phyloP scores from a whole-genome alignment of 1,140 invertebrate genomes.

The Ips nitidus region DNA sequence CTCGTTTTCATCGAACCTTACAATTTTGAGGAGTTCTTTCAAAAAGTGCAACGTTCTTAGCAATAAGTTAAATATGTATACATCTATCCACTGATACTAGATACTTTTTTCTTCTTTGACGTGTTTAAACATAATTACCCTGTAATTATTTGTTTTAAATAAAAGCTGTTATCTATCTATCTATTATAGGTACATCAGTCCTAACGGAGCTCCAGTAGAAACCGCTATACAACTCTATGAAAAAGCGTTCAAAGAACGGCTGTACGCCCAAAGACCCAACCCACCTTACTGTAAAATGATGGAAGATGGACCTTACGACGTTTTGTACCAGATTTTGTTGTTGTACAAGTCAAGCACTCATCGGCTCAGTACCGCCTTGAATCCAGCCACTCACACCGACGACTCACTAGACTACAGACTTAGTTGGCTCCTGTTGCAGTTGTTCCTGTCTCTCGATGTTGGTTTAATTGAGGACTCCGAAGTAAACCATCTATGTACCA shows the following conservation, averaged over 20 bases:
- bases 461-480: conserved; percentile 64
- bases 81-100: no score
- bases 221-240: conserved; percentile 72
- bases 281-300: conserved; percentile 56
- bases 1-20: no score
- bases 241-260: conserved; percentile 59
- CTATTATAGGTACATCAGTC: conserved; percentile 40
- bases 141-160: no score
- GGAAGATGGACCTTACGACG: conserved; percentile 59
- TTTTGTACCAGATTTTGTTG: conserved; percentile 82
- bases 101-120: no score
- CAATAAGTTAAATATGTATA: no score
- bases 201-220: conserved; percentile 64
- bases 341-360: conserved; percentile 66
- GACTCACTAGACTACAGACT: conserved; percentile 83
- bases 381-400: conserved; percentile 74
- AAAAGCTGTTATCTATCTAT: no score
- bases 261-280: conserved; percentile 58
- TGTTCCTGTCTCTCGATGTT: conserved; percentile 71
- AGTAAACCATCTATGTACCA: conserved; percentile 63
- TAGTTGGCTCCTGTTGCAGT: conserved; percentile 74
- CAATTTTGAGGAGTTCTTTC: no score
- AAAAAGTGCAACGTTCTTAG: no score
- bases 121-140: no score
- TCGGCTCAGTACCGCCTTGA: conserved; percentile 68